Evolutionary conservation across 2,888 invertebrate species (phyloP).

Genomic region (Eupithecia pulchellata): DNA sequence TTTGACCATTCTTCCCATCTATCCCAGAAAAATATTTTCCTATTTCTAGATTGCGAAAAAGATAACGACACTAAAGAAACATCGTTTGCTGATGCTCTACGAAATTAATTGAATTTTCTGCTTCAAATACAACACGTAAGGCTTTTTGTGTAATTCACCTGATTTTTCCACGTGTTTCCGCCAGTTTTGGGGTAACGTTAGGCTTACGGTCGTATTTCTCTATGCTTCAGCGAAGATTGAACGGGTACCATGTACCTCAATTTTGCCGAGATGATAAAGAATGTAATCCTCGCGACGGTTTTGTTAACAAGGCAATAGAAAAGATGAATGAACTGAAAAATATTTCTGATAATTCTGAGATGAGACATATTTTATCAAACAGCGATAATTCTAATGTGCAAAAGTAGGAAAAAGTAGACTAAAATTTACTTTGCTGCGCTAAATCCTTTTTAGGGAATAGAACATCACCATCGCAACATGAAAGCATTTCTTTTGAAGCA

Average conservation of each 20-base stretch:
- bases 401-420: neutral
- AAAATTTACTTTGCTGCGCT: neutral
- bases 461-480: neutral
- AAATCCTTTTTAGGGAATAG: neutral
- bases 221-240: constrained; percentile 70
- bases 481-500: constrained; percentile 7
- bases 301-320: constrained; percentile 39
- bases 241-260: constrained; percentile 62
- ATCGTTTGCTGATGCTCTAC: constrained; percentile 70
- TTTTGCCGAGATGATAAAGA: constrained; percentile 41
- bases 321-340: constrained; percentile 20
- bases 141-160: constrained; percentile 67
- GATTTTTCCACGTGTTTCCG: constrained; percentile 23
- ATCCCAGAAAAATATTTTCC: neutral
- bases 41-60: constrained; percentile 28
- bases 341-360: neutral
- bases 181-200: constrained; percentile 55
- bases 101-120: constrained; percentile 77
- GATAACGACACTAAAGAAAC: constrained; percentile 60
- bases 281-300: constrained; percentile 37
- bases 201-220: constrained; percentile 72
- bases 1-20: neutral
- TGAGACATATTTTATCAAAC: neutral
- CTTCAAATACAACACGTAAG: constrained; percentile 70
- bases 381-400: neutral